Conservation (phyloP, 2,888 invertebrate species). For the Coecobrya sp. region DNA sequence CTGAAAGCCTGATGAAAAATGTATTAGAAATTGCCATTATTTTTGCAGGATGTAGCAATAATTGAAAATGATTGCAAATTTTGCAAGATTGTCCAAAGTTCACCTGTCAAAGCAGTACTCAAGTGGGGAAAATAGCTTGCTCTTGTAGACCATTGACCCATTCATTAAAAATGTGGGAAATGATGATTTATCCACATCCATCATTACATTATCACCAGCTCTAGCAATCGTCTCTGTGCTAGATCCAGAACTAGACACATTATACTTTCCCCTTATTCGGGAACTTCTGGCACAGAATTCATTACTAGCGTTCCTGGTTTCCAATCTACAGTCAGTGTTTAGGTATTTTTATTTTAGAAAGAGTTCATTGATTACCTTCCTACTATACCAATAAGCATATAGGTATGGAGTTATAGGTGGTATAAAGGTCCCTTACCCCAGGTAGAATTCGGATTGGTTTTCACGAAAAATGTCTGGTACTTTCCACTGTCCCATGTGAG, state of each 20-base stretch:
- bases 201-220: background rate
- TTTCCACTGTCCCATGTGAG: background rate
- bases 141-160: conserved; percentile 53
- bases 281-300: background rate
- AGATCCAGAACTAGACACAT: background rate
- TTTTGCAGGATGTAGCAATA: background rate
- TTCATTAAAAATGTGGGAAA: conserved; percentile 47
- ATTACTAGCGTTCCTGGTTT: background rate
- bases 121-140: background rate
- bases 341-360: background rate
- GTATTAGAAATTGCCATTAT: too few relatives aligned
- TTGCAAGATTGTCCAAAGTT: background rate
- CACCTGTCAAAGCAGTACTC: conserved; percentile 77
- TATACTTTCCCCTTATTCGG: background rate
- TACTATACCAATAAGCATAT: too few relatives aligned
- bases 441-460: background rate
- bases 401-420: too few relatives aligned
- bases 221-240: background rate
- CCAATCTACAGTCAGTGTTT: conserved; percentile 7
- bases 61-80: background rate
- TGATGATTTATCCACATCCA: background rate
- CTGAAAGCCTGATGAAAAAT: too few relatives aligned
- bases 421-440: conserved; percentile 41
- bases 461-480: conserved; percentile 50
- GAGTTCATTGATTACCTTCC: too few relatives aligned